Percentiles rank a stretch among this genome's conserved stretches.
These are phyloP conservation scores for Arctocebus calabarensis DNA, from an alignment of 2,797 vertebrate species.

Conservation along the genomic window DNA sequence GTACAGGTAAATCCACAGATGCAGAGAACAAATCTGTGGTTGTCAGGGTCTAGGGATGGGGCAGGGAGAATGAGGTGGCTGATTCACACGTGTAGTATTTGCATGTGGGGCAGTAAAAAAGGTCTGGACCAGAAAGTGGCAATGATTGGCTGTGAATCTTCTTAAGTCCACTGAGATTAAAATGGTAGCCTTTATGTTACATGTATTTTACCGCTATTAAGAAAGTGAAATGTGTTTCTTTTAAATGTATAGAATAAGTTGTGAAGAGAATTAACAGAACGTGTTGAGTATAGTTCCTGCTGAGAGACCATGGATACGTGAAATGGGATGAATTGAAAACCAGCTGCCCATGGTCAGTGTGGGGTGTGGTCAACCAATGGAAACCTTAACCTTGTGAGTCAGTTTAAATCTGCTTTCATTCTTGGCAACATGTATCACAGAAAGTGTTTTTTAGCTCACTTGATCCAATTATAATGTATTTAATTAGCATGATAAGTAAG, in stretches of 20 bases:
- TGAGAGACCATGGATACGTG: background rate
- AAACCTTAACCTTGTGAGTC: background rate
- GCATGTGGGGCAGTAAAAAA: too few species aligned
- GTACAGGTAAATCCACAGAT: background rate
- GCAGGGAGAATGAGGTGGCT: too few species aligned
- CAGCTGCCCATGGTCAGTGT: background rate
- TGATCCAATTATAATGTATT: background rate
- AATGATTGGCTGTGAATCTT: rapidly evolving
- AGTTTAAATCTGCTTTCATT: background rate
- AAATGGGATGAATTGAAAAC: background rate
- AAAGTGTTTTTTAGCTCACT: background rate
- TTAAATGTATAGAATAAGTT: background rate
- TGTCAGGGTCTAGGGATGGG: background rate
- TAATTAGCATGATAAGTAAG: conserved; percentile 20
- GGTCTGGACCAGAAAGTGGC: rapidly evolving
- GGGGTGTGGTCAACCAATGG: too few species aligned
- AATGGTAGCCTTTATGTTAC: background rate
- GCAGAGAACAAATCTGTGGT: background rate
- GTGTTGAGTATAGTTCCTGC: background rate
- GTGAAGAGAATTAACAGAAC: background rate
- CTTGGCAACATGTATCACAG: background rate
- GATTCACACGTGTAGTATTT: background rate
- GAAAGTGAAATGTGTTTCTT: background rate
- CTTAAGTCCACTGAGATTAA: background rate
- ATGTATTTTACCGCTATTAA: background rate